Evolutionary conservation across 2,113 vertebrate species (phyloP).

Genomic region (Nematolebias whitei): DNA sequence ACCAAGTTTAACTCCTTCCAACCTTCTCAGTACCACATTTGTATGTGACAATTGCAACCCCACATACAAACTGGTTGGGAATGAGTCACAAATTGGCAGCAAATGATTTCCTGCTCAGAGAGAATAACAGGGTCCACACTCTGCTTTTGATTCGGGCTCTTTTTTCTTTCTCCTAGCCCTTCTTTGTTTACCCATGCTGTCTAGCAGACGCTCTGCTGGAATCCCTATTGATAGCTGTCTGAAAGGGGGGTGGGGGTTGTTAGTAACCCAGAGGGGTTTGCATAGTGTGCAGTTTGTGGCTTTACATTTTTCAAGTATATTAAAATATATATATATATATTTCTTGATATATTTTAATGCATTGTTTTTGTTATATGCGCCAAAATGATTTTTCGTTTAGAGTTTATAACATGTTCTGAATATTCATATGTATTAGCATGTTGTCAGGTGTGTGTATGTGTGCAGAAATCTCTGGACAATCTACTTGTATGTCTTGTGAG

Average conservation of each 20-base stretch:
- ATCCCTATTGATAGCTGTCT: conserved; percentile 84
- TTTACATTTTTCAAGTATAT: background rate
- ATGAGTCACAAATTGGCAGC: conserved; percentile 75
- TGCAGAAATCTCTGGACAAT: conserved; percentile 19
- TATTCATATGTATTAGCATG: conserved; percentile 20
- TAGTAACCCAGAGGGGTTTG: conserved; percentile 38
- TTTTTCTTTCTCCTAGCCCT: conserved; percentile 55
- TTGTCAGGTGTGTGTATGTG: conserved; percentile 34
- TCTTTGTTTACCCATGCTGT: conserved; percentile 74
- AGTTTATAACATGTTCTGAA: background rate
- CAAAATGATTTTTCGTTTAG: background rate
- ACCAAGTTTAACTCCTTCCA: conserved; percentile 17
- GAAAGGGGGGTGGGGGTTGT: conserved; percentile 64
- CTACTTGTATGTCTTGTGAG: conserved; percentile 49
- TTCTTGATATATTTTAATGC: background rate
- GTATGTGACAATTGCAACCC: conserved; percentile 58
- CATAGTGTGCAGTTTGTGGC: conserved; percentile 32
- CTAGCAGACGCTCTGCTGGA: conserved; percentile 73
- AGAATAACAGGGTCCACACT: conserved; percentile 68
- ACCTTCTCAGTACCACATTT: conserved; percentile 29
- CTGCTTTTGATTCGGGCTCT: conserved; percentile 69
- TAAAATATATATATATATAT: conserved; percentile 3
- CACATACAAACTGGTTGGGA: conserved; percentile 58
- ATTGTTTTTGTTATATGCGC: background rate
- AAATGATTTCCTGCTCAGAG: conserved; percentile 74